Base-by-base conservation (phyloP, 2,113 vertebrate species). In the Xyliphius kryptos region DNA sequence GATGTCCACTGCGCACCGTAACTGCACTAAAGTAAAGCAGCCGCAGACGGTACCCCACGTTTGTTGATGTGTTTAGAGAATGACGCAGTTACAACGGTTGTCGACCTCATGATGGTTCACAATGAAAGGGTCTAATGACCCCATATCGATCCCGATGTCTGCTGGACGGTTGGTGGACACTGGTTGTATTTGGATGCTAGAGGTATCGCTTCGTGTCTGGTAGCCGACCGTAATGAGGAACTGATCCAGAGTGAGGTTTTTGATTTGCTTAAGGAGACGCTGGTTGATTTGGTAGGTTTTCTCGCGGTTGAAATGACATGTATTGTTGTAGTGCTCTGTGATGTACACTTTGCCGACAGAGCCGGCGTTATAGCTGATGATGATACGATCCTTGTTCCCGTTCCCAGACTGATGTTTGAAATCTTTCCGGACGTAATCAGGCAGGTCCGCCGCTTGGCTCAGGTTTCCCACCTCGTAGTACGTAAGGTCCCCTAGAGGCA, bases 391-490 rank as follows among this genome's bases (percentile, higher is more conserved):
- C 13, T 21, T 61, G 61, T 73, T 73, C 26, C 56, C 61, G 36
- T 52, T 0, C 4, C 38, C 60, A 6, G 1, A 2, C 0, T 5
- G 1, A 8, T 3, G 1, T 2, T 19, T 16, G 37, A 10, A 17
- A 13, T 68, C 10, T 11, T 61, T 0, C 5, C 3, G 9, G 22
- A 73, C 57, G 1, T 61, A 53, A 2, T 1, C 0, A 0, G 69
- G 69, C 14, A 71, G 15, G 0, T 57, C 44, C 20, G 1, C 6
- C 1, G 44, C 3, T 2, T 9, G 9, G n/a, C 37, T 14, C 6
- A 69, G 67, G 41, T 73, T 69, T 1, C 71, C 71, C 5, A 69
- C 56, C 1, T 52, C 56, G 12, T 69, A 73, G 61, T 65, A 73
- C 5, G 17, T 49, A 1, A 16, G 17, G 1, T 16, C 2, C 49